These are phyloP conservation scores for Limnephilus marmoratus DNA, from an alignment of 2,888 invertebrate genomes.

Conservation along the genomic window DNA sequence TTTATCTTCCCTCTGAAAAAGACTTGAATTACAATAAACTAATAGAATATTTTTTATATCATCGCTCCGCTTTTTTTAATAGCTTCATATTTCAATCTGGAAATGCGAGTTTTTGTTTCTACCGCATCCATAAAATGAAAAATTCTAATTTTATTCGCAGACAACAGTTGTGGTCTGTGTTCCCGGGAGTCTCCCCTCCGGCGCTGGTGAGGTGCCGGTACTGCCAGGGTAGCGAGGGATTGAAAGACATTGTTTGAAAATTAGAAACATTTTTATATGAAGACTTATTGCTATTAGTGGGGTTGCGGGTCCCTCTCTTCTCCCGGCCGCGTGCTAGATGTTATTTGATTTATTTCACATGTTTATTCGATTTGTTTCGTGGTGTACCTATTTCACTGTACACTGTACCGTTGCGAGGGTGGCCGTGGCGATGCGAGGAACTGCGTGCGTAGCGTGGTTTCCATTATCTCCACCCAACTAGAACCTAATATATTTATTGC, in stretches of 20 bases:
- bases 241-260: slow-evolving; percentile 65
- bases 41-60: neutral
- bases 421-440: neutral
- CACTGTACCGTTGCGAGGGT: neutral
- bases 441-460: neutral
- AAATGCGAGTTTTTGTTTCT: neutral
- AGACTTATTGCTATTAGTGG: slow-evolving; percentile 60
- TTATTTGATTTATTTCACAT: slow-evolving; percentile 52
- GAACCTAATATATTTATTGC: neutral
- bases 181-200: neutral
- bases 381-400: neutral
- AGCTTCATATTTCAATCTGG: slow-evolving; percentile 9
- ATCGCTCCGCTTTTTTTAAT: neutral
- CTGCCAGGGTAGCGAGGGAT: slow-evolving; percentile 47
- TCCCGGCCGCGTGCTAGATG: slow-evolving; percentile 32
- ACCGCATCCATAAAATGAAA: neutral
- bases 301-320: neutral
- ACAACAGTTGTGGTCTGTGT: neutral
- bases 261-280: slow-evolving; percentile 65
- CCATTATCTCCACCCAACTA: slow-evolving; percentile 21
- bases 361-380: slow-evolving; percentile 51
- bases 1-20: neutral
- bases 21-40: neutral
- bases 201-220: neutral
- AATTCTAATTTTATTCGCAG: slow-evolving; percentile 15